These are phyloP conservation scores for Florisuga fusca DNA, from an alignment of 2,797 vertebrate genomes.

Conservation along the genomic window DNA sequence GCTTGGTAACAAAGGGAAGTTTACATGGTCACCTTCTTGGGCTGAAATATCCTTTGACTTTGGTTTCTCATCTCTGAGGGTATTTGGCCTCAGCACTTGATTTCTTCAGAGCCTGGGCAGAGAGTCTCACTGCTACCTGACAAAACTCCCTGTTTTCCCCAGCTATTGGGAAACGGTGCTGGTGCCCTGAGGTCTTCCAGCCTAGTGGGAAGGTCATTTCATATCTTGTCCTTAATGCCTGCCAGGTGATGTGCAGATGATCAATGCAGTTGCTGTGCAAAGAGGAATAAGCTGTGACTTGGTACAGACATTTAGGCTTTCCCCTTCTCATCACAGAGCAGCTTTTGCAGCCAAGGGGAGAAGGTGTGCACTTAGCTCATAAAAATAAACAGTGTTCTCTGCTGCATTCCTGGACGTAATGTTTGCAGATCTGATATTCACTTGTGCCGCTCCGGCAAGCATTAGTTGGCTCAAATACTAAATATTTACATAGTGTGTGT, in stretches of 20 bases:
- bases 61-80: background rate
- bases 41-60: background rate
- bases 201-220: background rate
- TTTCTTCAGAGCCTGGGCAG: background rate
- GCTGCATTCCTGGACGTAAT: conserved; percentile 58
- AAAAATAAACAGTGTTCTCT: conserved; percentile 58
- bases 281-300: background rate
- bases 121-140: background rate
- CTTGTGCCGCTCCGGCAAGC: conserved; percentile 1
- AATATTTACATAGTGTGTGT: conserved; percentile 51
- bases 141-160: background rate
- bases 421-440: conserved; percentile 64
- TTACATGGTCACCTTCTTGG: background rate
- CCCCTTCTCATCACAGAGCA: background rate
- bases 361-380: conserved; percentile 59
- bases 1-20: background rate
- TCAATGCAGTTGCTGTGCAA: background rate
- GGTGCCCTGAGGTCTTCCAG: background rate
- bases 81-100: background rate
- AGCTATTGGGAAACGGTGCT: background rate
- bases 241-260: background rate
- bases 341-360: background rate
- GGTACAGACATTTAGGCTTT: background rate
- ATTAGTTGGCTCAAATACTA: conserved; percentile 51
- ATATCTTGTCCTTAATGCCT: background rate